phyloP scores from a whole-genome alignment of 2,113 vertebrate genomes.

The Myrmecophaga tridactyla region DNA sequence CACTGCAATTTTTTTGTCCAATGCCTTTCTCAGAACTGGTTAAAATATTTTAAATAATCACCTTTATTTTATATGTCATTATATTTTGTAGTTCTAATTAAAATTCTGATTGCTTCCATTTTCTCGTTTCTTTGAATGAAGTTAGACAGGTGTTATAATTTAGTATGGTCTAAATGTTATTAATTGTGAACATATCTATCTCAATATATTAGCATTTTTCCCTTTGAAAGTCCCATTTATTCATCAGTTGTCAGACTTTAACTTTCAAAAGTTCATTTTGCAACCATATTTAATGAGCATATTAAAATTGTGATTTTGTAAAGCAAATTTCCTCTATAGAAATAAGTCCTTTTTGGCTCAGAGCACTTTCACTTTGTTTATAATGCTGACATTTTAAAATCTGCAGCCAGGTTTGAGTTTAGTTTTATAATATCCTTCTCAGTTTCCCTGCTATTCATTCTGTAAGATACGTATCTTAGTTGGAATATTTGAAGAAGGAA shows the following conservation, averaged over 20 bases:
- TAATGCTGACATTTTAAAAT: background rate
- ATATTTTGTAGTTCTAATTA: constrained; percentile 21
- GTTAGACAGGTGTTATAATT: background rate
- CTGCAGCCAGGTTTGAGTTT: background rate
- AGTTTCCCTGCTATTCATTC: background rate
- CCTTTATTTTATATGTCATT: background rate
- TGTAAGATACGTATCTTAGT: background rate
- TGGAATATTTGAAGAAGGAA: background rate
- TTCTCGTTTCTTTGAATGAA: constrained; percentile 2
- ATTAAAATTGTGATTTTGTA: background rate
- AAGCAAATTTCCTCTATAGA: background rate
- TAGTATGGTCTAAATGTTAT: background rate
- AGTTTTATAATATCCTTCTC: background rate
- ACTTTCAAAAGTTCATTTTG: constrained; percentile 3
- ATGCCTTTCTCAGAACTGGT: background rate
- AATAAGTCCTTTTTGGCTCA: background rate
- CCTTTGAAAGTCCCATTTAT: background rate
- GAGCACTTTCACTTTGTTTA: background rate
- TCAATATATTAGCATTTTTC: background rate
- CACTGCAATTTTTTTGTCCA: background rate
- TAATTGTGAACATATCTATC: background rate
- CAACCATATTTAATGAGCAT: background rate
- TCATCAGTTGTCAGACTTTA: background rate
- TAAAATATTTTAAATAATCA: constrained; percentile 52
- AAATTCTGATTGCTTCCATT: constrained; percentile 9